Evolutionary conservation across 2,888 invertebrate species (phyloP), one percentile per base, ranked within the genome.

Genomic region (Emmelina monodactyla): DNA sequence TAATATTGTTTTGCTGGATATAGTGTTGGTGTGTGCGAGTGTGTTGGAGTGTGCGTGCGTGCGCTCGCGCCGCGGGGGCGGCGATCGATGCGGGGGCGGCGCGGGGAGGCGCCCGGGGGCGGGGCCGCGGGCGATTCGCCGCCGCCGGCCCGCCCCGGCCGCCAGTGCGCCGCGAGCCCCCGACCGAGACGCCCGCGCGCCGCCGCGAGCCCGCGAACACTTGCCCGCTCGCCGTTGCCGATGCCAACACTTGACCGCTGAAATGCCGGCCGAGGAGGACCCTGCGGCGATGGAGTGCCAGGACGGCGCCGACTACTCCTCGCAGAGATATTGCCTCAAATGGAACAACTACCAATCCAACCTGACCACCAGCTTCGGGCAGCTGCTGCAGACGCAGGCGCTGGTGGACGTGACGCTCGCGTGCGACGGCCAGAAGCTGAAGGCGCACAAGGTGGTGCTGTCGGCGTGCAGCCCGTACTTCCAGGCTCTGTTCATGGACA

Each of bases 271-370:
- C 61, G 76, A 76, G 67, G 76, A 75, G 58, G 76, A 76, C 53
- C 63, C 72, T 59, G 66, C 66, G 62, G 63, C 63, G 47, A 66
- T 66, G 75, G 73, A 73, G 60, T 63, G 66, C 58, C 68, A 70
- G 50, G 75, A 71, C 35, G 50, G 55, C 53, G 29, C 29, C 29
- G 63, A 64, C 50, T 71, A 65, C 50, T 88, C 88, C 60, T 91
- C 92, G 80, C 92, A 92, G 82, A 92, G 93, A 67, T 94, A 93
- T 76, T 94, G 93, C 70, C 82, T 94, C 56, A 85, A 93, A 45
- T 94, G 94, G 94, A 94, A 94, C 83, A 94, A 94, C 73, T 94
- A 94, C 72, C 93, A 93, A 70, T 87, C 87, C 53, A 94, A 94
- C 67, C 73, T 94, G 55, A 90, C 93, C 52, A 91, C 87, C 80